Conservation (phyloP, 2,797 vertebrate species). For the Pipistrellus kuhlii region DNA sequence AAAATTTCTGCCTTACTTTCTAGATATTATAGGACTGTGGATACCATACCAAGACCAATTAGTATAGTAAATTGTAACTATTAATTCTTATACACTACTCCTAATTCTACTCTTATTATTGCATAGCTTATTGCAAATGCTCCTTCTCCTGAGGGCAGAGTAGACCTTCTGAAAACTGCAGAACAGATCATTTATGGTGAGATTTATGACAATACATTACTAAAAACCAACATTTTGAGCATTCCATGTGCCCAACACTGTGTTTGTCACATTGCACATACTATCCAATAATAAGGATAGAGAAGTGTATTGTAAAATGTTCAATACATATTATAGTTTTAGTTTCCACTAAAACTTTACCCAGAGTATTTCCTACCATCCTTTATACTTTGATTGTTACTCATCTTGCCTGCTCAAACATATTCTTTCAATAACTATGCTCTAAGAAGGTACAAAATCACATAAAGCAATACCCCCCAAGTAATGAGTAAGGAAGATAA, state of each 20-base stretch:
- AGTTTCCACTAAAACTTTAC: no score
- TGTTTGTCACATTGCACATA: neutral
- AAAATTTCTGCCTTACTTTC: slow-evolving; percentile 46
- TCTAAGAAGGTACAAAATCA: neutral
- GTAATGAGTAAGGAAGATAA: slow-evolving; percentile 18
- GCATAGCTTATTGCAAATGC: neutral
- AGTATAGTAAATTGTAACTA: neutral
- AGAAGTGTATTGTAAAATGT: neutral
- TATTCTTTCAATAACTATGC: neutral
- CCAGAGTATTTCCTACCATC: neutral
- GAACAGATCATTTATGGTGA: neutral
- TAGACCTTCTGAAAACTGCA: neutral
- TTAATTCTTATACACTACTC: neutral
- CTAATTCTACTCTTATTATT: neutral
- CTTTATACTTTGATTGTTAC: neutral
- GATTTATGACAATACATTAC: neutral
- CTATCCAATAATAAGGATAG: neutral
- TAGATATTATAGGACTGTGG: neutral
- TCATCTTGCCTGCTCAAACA: neutral
- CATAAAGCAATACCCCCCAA: neutral
- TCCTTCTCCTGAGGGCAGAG: neutral
- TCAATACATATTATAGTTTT: no score
- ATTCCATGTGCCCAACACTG: neutral
- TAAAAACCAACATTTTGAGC: neutral
- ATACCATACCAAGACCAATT: slow-evolving; percentile 18